Base-by-base conservation (phyloP, 2,113 vertebrate species). In the Chaenogobius annularis region DNA sequence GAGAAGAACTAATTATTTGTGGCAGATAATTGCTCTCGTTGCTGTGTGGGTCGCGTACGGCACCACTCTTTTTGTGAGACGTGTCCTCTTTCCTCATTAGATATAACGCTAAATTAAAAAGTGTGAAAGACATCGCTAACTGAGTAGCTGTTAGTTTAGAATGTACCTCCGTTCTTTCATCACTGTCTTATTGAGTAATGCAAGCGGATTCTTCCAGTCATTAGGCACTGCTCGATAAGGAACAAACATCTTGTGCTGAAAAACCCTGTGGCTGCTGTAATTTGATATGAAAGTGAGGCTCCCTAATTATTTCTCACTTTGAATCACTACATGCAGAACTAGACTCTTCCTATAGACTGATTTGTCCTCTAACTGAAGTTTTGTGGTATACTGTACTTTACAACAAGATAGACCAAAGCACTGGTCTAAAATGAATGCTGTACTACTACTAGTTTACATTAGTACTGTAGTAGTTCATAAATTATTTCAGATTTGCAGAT, bases 1-100 rank as follows among this genome's bases (percentile, higher is more conserved):
- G 78, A 80, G 78, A 85, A 77, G 81, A 82, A 81, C 73, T 85
- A 87, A 90, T 87, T 88, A 91, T 89, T 83, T 80, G 73, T 84
- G 83, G 79, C 72, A 80, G 83, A 86, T 87, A 85, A 88, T 88
- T 85, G 78, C 80, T 83, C 75, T 81, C 84, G 77, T 79, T 55
- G 55, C 61, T 83, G 82, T 82, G 84, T 87, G 77, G 80, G 84
- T 77, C 80, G 64, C 63, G 64, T 63, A 55, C 56, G 67, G 72
- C 7, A 14, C 50, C 17, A 63, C 59, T 74, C 37, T 66, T 70
- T 54, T 74, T 77, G 83, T 52, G 55, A 78, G 66, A 59, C 71
- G 72, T 54, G 74, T 55, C 55, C 65, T 35, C 64, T 56, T 77
- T 76, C 50, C 75, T 80, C 70, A 75, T 84, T 70, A 82, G 71